phyloP scores from a whole-genome alignment of 2,797 vertebrate genomes.

The Rallus crepitans region DNA sequence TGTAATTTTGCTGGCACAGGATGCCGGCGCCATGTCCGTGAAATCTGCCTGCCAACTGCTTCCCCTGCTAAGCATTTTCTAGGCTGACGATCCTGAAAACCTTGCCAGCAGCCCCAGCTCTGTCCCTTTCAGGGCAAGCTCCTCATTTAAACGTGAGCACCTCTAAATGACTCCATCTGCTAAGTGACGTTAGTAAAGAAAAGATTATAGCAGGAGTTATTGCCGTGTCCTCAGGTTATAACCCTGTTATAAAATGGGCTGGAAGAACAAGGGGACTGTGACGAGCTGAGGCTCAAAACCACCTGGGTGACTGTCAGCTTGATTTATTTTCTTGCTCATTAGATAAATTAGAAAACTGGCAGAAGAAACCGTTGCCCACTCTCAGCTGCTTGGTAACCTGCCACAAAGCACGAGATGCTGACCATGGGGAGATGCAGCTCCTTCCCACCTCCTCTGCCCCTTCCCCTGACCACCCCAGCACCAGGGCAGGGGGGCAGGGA shows the following conservation, averaged over 20 bases:
- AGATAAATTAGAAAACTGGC: slow-evolving; percentile 67
- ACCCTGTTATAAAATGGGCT: slow-evolving; percentile 51
- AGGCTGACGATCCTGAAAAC: slow-evolving; percentile 53
- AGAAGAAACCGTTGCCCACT: background rate
- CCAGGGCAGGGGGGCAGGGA: background rate
- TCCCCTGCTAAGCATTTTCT: slow-evolving; percentile 71
- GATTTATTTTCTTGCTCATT: slow-evolving; percentile 69
- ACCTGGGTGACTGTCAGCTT: slow-evolving; percentile 67
- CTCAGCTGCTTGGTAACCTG: slow-evolving; percentile 32
- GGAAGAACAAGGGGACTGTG: slow-evolving; percentile 19
- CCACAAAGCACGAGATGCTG: background rate
- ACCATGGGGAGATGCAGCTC: background rate
- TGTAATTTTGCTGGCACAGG: slow-evolving; percentile 73
- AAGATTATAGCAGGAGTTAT: slow-evolving; percentile 67
- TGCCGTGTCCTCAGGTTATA: slow-evolving; percentile 31
- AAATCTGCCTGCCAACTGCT: slow-evolving; percentile 71
- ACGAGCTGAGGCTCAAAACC: slow-evolving; percentile 41
- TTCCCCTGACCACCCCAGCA: background rate
- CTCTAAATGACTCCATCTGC: slow-evolving; percentile 74
- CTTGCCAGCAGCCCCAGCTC: slow-evolving; percentile 63
- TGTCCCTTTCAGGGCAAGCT: slow-evolving; percentile 65
- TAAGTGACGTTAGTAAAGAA: slow-evolving; percentile 59
- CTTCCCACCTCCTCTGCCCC: background rate
- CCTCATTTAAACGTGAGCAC: slow-evolving; percentile 63
- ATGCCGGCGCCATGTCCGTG: background rate